Conservation (phyloP, 2,797 vertebrate genomes). For the Phataginus tetradactyla region DNA sequence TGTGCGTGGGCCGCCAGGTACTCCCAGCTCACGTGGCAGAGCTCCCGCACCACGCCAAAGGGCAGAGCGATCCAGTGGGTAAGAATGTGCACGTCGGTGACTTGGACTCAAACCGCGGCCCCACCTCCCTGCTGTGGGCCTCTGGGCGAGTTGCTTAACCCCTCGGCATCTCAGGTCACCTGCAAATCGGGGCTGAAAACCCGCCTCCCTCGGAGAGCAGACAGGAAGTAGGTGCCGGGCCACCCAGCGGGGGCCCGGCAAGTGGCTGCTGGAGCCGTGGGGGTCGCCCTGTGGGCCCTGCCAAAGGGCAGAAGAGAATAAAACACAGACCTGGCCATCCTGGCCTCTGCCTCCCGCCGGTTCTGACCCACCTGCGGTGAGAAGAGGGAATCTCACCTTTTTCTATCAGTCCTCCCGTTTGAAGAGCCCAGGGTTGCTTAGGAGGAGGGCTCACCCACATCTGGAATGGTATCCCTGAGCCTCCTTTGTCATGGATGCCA, state of each 20-base stretch:
- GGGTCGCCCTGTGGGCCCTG: neutral
- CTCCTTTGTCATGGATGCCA: neutral
- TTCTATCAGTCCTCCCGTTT: neutral
- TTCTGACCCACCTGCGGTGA: neutral
- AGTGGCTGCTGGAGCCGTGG: neutral
- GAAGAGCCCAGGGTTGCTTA: too few species aligned
- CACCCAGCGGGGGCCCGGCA: too few species aligned
- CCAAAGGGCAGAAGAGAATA: neutral
- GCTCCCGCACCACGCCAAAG: neutral
- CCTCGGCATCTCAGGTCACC: neutral
- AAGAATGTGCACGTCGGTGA: neutral
- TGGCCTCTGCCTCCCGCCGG: too few species aligned
- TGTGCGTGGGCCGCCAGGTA: fast-evolving
- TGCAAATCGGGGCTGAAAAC: neutral
- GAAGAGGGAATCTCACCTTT: neutral
- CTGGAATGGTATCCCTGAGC: neutral
- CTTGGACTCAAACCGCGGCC: neutral
- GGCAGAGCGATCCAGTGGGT: neutral
- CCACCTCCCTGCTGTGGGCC: fast-evolving
- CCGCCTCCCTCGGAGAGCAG: neutral
- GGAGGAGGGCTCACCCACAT: neutral
- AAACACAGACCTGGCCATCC: neutral
- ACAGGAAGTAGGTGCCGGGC: too few species aligned
- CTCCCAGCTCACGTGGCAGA: neutral
- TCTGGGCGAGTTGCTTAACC: neutral